Base-by-base conservation (phyloP, 2,888 invertebrate species). In the Arenicola marina region DNA sequence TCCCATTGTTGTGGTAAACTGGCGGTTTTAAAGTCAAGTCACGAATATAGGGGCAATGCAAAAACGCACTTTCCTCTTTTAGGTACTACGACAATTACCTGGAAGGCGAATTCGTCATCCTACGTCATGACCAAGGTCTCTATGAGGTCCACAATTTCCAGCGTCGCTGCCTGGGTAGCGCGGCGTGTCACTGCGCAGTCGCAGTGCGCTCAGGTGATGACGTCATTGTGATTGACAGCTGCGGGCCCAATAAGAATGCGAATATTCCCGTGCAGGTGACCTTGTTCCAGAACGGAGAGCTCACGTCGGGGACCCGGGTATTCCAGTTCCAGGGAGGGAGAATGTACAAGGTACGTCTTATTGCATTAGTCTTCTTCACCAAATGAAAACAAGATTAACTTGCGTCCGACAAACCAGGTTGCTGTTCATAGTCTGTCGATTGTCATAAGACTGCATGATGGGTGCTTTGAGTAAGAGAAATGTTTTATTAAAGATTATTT, bases 151-250 rank as follows among this genome's bases (percentile, higher is more conserved):
- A 69, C 46, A 70, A 63, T n/a, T 73, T 69, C 57, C 69, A 71
- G 48, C 51, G 56, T 4, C 51, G 45, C 7, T 71, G 71, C 59
- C 65, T 64, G 0, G 53, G n/a, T 11, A 56, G 29, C 7, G 74
- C 70, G 1, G 63, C 68, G 0, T 69, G 71, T 55, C 68, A 66
- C 15, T 74, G 75, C 65, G 75, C 72, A 4, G 66, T 68, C 11
- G 57, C 66, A 24, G 51, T 69, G 2, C 61, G 68, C 28, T 63
- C 66, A 46, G 73, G 71, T 28, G 70, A 73, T 63, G 73, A 75
- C 62, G 74, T 75, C 29, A 69, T 75, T 33, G 56, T 64, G 18
- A 33, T 74, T 21, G 69, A 71, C 66, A 70, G 68, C 31, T 75
- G 75, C 62, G 51, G 48, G 11, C 43, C 28, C 48, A 7, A 55